Percentiles rank a stretch among this genome's conserved stretches.
Conservation (phyloP, 1,140 invertebrate genomes). For the Hesperophylax magnus region DNA sequence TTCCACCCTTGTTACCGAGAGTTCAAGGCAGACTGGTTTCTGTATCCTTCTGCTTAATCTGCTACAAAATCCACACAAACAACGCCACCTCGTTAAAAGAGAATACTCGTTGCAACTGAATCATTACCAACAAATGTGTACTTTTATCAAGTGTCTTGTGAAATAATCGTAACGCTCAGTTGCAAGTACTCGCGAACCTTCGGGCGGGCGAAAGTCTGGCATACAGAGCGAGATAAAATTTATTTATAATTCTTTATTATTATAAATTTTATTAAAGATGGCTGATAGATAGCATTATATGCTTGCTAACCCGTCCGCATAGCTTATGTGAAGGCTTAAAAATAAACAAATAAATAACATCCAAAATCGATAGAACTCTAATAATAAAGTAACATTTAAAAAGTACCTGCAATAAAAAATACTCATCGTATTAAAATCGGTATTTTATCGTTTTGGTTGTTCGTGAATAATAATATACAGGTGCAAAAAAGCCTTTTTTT, state of each 20-base stretch:
- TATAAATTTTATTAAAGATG: not conserved
- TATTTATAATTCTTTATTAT: not conserved
- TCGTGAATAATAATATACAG: too few species aligned
- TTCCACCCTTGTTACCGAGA: constrained; percentile 5
- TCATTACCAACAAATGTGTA: not conserved
- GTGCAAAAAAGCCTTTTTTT: too few species aligned
- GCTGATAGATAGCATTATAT: too few species aligned
- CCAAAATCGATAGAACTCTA: too few species aligned
- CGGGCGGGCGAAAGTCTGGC: not conserved
- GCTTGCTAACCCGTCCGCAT: too few species aligned
- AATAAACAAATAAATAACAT: too few species aligned
- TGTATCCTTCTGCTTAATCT: constrained; percentile 12
- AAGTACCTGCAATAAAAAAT: too few species aligned
- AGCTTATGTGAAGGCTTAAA: too few species aligned
- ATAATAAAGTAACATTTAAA: too few species aligned
- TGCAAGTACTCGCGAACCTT: not conserved
- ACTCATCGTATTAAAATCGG: too few species aligned
- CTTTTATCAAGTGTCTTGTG: not conserved
- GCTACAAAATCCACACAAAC: not conserved
- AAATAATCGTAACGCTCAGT: not conserved
- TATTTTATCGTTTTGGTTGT: too few species aligned
- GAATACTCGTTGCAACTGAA: not conserved
- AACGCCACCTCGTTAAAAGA: constrained; percentile 1
- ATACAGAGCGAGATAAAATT: not conserved
- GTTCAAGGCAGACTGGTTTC: constrained; percentile 30